A percentile compares a stretch with the other conserved stretches of the same genome.
Conservation (phyloP, 2,113 vertebrate genomes). For the Cebidichthys violaceus region DNA sequence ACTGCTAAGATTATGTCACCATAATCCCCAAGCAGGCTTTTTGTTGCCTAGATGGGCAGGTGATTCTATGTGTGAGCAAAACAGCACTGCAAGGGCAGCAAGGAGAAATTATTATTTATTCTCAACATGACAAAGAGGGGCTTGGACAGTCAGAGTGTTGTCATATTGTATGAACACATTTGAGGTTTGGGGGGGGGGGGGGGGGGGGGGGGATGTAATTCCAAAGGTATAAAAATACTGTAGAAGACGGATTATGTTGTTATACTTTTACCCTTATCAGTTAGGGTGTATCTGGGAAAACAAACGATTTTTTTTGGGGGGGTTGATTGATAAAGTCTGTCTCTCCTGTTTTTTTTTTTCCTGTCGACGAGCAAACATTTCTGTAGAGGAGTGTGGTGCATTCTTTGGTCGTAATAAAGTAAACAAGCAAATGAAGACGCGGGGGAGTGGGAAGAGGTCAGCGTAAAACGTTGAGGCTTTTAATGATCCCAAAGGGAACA, state of each 20-base stretch:
- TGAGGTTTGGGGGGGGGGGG: slow-evolving; percentile 73
- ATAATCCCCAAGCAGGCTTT: slow-evolving; percentile 86
- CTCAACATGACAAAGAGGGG: slow-evolving; percentile 75
- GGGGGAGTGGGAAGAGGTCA: slow-evolving; percentile 57
- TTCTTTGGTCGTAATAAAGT: slow-evolving; percentile 35
- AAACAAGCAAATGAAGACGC: slow-evolving; percentile 62
- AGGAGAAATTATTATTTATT: slow-evolving; percentile 83
- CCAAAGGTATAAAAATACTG: slow-evolving; percentile 70
- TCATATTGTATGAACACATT: slow-evolving; percentile 78
- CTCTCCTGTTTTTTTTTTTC: slow-evolving; percentile 28
- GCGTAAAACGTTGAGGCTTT: slow-evolving; percentile 40
- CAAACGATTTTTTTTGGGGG: slow-evolving; percentile 35
- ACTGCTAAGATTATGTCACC: slow-evolving; percentile 87
- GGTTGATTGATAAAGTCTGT: slow-evolving; percentile 63
- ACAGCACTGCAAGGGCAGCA: slow-evolving; percentile 77
- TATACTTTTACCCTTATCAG: slow-evolving; percentile 61
- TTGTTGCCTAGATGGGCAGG: slow-evolving; percentile 84
- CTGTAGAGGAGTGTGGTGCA: slow-evolving; percentile 1
- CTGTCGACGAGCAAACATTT: slow-evolving; percentile 39
- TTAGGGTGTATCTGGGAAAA: slow-evolving; percentile 51
- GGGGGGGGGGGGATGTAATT: slow-evolving; percentile 71
- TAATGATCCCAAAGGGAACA: slow-evolving; percentile 63
- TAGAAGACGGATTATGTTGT: slow-evolving; percentile 70
- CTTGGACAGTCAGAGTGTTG: slow-evolving; percentile 77
- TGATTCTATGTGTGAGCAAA: slow-evolving; percentile 83